These are phyloP conservation scores for Trachelus tabidus DNA, from an alignment of 2,888 invertebrate genomes.

Conservation along the genomic window DNA sequence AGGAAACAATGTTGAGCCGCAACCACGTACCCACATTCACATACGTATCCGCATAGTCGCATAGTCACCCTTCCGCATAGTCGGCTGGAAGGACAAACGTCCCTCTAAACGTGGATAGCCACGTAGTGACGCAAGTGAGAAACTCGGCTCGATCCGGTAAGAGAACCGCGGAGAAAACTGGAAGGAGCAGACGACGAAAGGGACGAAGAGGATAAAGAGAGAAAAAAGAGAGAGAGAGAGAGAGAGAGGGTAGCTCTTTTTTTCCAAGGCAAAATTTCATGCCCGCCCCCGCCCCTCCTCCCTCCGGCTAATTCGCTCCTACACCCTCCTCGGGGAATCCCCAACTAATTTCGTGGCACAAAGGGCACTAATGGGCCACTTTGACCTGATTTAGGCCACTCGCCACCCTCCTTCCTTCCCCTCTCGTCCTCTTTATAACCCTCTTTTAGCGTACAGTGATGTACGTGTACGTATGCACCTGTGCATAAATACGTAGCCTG, in stretches of 20 bases:
- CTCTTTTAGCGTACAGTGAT: neutral
- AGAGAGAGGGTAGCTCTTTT: neutral
- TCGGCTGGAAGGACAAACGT: neutral
- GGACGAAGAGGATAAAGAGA: neutral
- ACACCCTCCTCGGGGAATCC: neutral
- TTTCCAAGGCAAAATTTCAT: neutral
- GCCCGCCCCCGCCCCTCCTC: neutral
- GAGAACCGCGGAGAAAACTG: neutral
- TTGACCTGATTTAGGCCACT: slow-evolving; percentile 6
- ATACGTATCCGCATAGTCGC: neutral
- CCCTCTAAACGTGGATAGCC: neutral
- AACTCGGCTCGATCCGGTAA: neutral
- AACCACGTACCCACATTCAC: neutral
- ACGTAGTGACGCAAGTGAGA: neutral
- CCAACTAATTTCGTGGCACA: slow-evolving; percentile 4
- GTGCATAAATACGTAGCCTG: neutral
- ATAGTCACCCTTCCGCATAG: neutral
- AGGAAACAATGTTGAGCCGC: neutral
- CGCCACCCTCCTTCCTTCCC: neutral
- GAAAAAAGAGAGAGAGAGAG: neutral
- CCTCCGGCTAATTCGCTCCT: neutral
- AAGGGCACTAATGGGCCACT: slow-evolving; percentile 7
- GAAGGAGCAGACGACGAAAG: neutral
- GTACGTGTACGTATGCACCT: neutral
- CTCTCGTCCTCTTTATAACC: neutral